Base-by-base conservation (phyloP, 2,113 vertebrate species). In the Corydoras sp. region DNA sequence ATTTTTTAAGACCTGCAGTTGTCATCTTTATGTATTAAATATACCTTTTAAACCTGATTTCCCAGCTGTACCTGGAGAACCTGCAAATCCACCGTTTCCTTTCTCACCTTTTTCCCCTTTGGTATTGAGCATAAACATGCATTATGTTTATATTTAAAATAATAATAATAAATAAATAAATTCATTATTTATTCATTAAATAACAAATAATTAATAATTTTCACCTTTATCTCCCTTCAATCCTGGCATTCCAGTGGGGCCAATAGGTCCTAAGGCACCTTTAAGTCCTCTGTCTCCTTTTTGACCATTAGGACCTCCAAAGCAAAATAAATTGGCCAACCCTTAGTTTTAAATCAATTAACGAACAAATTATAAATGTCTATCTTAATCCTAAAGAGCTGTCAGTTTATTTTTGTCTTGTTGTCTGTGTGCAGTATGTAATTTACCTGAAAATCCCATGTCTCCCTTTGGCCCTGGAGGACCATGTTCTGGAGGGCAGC, bases 11-110 rank as follows among this genome's bases (percentile, higher is more conserved):
- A 29, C 14, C n/a, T 63, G 43, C 31, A 54, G 15, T 32, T 5
- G 3, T 4, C 8, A 74, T 54, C 9, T 29, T 30, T 31, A 30
- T 62, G 15, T 58, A 29, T 48, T 18, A 48, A 59, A 6, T 62
- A 0, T 86, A 95, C 96, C 96, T 94, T 90, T 93, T 73, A 86
- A 89, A 76, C 94, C 96, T 14, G 90, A 89, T 81, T 94, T 97
- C 53, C 96, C 96, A n/a, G 89, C 86, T 56, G 86, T 86, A n/a
- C 96, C 96, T 2, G 92, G 85, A 72, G 76, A 32, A 18, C 96
- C 96, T 2, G 75, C 76, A 2, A 71, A 2, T 76, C 96, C 96
- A 83, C 72, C 83, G 53, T 89, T 90, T 3, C 96, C 96, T 83
- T 84, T 89, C 48, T 95, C 93, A 72, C 96, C 96, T 85, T 89